Percentiles rank a stretch among this genome's conserved stretches.
phyloP scores from a whole-genome alignment of 2,797 vertebrate genomes.

The Cyprinodon diabolis region DNA sequence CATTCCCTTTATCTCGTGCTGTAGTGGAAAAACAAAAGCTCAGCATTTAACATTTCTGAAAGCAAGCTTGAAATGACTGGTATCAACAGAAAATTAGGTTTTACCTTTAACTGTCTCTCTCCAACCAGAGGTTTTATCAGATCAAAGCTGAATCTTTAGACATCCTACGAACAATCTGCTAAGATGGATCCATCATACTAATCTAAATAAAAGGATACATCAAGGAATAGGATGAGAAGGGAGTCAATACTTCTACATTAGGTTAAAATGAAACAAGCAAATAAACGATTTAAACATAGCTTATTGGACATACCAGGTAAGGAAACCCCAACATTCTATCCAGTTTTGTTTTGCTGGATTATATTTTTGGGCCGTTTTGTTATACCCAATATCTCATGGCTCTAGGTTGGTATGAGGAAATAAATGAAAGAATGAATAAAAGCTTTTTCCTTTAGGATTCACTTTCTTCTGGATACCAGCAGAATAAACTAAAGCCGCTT shows the following conservation, averaged over 20 bases:
- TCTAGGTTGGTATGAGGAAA: neutral
- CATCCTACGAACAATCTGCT: neutral
- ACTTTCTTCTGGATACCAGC: neutral
- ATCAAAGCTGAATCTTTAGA: slow-evolving; percentile 14
- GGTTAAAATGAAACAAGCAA: neutral
- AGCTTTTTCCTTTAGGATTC: neutral
- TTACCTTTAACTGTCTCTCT: neutral
- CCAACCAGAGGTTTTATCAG: neutral
- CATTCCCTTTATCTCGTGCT: neutral
- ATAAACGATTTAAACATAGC: no score
- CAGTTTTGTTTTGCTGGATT: neutral
- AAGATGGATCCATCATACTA: neutral
- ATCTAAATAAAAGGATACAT: neutral
- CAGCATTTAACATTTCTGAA: neutral
- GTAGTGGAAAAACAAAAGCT: neutral
- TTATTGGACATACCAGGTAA: neutral
- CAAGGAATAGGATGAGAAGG: neutral
- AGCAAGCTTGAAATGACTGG: neutral
- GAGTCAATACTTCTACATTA: neutral
- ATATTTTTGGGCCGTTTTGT: no score
- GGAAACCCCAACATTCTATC: neutral
- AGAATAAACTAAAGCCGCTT: neutral
- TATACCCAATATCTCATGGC: neutral
- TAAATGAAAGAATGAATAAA: neutral
- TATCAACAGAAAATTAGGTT: neutral